These are phyloP conservation scores for Pagetopsis macropterus DNA, from an alignment of 2,797 vertebrate genomes.

Conservation along the genomic window DNA sequence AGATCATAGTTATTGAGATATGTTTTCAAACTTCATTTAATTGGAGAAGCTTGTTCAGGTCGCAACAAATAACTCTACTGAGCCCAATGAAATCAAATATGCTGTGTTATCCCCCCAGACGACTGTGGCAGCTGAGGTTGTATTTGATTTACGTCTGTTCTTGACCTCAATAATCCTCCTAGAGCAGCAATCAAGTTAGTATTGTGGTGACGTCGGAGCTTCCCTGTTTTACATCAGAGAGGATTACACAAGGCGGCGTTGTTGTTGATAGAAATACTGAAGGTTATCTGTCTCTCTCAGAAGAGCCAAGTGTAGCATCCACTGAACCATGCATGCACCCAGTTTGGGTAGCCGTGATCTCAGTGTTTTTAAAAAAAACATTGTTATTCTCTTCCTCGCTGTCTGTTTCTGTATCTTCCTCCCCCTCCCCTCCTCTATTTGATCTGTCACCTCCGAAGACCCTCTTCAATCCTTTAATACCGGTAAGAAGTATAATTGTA, in stretches of 20 bases:
- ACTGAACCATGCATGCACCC: conserved; percentile 17
- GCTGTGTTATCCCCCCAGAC: background rate
- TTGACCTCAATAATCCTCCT: conserved; percentile 70
- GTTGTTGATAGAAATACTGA: conserved; percentile 47
- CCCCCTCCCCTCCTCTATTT: background rate
- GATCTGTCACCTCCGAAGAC: background rate
- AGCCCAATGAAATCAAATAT: conserved; percentile 9
- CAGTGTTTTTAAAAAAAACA: too few relatives aligned
- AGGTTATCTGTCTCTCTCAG: conserved; percentile 56
- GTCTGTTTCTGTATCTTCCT: conserved; percentile 14
- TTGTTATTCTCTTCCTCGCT: conserved; percentile 12
- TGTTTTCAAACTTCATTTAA: background rate
- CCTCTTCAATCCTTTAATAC: conserved; percentile 60
- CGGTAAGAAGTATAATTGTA: conserved; percentile 73
- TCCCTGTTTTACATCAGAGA: conserved; percentile 68
- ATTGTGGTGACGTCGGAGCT: conserved; percentile 64
- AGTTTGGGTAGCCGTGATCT: conserved; percentile 38
- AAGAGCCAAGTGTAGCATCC: conserved; percentile 27
- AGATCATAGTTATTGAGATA: background rate
- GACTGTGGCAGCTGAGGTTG: conserved; percentile 21
- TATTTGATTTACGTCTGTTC: conserved; percentile 52
- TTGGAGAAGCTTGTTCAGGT: background rate
- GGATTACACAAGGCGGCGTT: conserved; percentile 60
- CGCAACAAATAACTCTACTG: background rate
- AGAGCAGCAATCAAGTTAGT: conserved; percentile 73